Evolutionary conservation across 2,797 vertebrate species (phyloP), one percentile per base, ranked within the genome.

Genomic region (Labroides dimidiatus): DNA sequence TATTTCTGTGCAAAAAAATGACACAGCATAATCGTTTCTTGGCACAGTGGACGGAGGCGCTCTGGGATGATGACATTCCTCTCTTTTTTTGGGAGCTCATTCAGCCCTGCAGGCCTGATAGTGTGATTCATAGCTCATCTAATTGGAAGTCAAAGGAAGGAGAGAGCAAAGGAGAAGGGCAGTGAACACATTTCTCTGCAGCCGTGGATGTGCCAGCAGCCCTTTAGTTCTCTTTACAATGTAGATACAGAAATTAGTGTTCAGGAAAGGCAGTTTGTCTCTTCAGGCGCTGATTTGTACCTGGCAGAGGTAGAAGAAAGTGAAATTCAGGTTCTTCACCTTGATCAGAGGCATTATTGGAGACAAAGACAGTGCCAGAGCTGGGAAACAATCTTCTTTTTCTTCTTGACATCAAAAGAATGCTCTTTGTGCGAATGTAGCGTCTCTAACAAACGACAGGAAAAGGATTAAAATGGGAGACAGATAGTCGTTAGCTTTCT

Each of bases 391-490:
- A 61, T 73, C 65, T 59, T 80, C 81, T 80, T 72, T 24, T 64
- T 81, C 81, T 81, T 72, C 58, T 63, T 14, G 1, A 73, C 74
- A 81, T 78, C 76, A 84, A 77, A 85, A 77, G 71, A 80, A 77
- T 33, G 24, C 49, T 63, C 17, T 39, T 64, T 76, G 63, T 81
- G 63, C 51, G 53, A 84, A 75, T 62, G 69, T 75, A 69, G 73
- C 9, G 4, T 45, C 50, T 68, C 33, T 76, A 21, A 79, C 30
- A 80, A 21, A 75, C 69, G 62, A 85, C 77, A 76, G 63, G 69
- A 54, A 71, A 75, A 72, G 75, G 72, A 87, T 85, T 80, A 62
- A 90, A 83, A 82, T 69, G 61, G 64, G 65, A 84, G 73, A 71
- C 59, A 52, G 72, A 83, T 74, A 80, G 77, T 81, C 9, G 21